Conservation (phyloP, 2,888 invertebrate genomes). For the Dilophus febrilis region DNA sequence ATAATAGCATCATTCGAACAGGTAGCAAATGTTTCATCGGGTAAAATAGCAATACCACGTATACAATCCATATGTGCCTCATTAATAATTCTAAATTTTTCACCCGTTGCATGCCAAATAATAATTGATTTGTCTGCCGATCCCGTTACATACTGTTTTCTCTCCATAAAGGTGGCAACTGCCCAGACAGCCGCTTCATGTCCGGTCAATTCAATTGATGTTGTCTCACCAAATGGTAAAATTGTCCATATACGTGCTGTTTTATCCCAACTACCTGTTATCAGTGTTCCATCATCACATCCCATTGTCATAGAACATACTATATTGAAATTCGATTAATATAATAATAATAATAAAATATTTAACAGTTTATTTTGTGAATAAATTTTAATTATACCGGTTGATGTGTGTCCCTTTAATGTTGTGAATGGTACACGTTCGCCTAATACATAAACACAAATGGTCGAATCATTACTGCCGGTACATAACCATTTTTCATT, state of each 20-base stretch:
- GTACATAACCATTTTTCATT: conserved; percentile 68
- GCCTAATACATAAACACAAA: conserved; percentile 60
- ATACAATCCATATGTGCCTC: conserved; percentile 93
- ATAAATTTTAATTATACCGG: background rate
- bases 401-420: conserved; percentile 48
- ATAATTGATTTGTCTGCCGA: conserved; percentile 85
- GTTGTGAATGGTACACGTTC: conserved; percentile 48
- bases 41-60: conserved; percentile 54
- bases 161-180: conserved; percentile 36
- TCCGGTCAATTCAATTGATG: conserved; percentile 42
- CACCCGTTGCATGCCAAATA: conserved; percentile 60
- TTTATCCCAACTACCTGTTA: conserved; percentile 88
- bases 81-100: conserved; percentile 43
- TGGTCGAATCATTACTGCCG: conserved; percentile 75
- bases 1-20: conserved; percentile 86
- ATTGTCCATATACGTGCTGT: conserved; percentile 72
- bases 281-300: conserved; percentile 35
- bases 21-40: conserved; percentile 62
- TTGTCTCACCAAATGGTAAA: conserved; percentile 33
- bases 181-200: conserved; percentile 83
- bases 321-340: conserved; percentile 11
- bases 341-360: background rate
- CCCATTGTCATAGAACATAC: conserved; percentile 36
- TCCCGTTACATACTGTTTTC: conserved; percentile 52
- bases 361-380: background rate